phyloP scores from a whole-genome alignment of 2,888 invertebrate genomes.

The Poecilobothrus nobilitatus region DNA sequence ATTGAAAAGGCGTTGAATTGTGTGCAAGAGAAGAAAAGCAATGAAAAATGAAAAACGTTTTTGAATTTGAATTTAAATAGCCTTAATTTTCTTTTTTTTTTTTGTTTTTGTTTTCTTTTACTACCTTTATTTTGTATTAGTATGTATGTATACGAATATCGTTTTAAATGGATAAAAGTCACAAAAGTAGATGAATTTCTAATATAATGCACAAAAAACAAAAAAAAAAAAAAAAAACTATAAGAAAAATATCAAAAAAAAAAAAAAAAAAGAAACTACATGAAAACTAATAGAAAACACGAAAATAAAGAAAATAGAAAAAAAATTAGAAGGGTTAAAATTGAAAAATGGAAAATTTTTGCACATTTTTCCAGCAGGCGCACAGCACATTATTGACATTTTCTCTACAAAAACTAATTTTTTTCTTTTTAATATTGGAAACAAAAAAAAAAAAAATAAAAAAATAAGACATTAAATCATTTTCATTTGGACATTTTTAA shows the following conservation, averaged over 20 bases:
- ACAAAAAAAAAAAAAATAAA: too few species aligned
- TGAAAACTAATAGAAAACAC: too few species aligned
- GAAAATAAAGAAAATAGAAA: background rate
- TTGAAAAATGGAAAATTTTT: slow-evolving; percentile 6
- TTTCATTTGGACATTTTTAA: background rate
- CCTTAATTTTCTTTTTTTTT: too few species aligned
- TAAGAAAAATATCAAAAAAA: background rate
- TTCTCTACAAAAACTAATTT: background rate
- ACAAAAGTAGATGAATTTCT: slow-evolving; percentile 1
- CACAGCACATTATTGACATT: background rate
- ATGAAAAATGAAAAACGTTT: slow-evolving; percentile 6
- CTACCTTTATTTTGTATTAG: background rate
- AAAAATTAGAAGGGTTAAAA: background rate
- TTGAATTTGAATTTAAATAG: slow-evolving; percentile 6
- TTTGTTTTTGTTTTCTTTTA: background rate
- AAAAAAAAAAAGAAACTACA: background rate
- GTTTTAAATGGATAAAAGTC: background rate
- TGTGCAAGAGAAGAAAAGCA: background rate
- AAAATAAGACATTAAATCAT: background rate
- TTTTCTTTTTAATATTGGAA: background rate
- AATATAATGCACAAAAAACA: background rate
- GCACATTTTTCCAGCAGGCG: background rate
- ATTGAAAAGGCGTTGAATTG: slow-evolving; percentile 5
- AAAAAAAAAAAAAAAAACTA: background rate
- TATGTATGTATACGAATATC: background rate